These are phyloP conservation scores for Papilio xuthus DNA, from an alignment of 1,140 invertebrate species.

Conservation along the genomic window DNA sequence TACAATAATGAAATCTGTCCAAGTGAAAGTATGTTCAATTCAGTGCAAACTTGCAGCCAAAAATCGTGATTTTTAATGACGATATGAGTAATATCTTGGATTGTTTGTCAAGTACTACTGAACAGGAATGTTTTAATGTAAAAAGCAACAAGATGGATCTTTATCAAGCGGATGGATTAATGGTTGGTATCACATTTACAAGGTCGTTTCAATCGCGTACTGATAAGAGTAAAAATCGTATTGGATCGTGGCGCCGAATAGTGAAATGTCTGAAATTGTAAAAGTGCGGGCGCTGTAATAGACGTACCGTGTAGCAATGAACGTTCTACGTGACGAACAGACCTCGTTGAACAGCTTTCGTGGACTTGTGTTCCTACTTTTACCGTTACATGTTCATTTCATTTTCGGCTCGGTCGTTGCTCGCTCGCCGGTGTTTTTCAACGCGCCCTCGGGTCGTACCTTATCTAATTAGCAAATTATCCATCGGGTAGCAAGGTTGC, in stretches of 20 bases:
- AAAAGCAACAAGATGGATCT: constrained; percentile 69
- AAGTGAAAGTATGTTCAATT: constrained; percentile 48
- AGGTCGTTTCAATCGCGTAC: constrained; percentile 52
- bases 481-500: constrained; percentile 36
- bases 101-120: constrained; percentile 67
- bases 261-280: constrained; percentile 39
- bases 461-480: constrained; percentile 62
- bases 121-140: constrained; percentile 56
- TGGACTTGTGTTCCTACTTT: constrained; percentile 74
- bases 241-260: constrained; percentile 27
- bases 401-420: constrained; percentile 65
- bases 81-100: constrained; percentile 71
- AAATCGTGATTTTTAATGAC: constrained; percentile 69
- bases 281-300: constrained; percentile 52
- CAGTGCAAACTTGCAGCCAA: constrained; percentile 50
- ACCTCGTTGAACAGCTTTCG: constrained; percentile 75
- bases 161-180: constrained; percentile 63
- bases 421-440: constrained; percentile 54
- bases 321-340: constrained; percentile 57
- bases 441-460: constrained; percentile 47
- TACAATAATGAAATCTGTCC: constrained; percentile 24
- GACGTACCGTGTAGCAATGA: constrained; percentile 71
- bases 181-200: constrained; percentile 66
- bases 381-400: constrained; percentile 80
- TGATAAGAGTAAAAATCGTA: constrained; percentile 62